A percentile compares a stretch with the other conserved stretches of the same genome.
Evolutionary conservation across 2,113 vertebrate species (phyloP).

Genomic region (Picathartes gymnocephalus): DNA sequence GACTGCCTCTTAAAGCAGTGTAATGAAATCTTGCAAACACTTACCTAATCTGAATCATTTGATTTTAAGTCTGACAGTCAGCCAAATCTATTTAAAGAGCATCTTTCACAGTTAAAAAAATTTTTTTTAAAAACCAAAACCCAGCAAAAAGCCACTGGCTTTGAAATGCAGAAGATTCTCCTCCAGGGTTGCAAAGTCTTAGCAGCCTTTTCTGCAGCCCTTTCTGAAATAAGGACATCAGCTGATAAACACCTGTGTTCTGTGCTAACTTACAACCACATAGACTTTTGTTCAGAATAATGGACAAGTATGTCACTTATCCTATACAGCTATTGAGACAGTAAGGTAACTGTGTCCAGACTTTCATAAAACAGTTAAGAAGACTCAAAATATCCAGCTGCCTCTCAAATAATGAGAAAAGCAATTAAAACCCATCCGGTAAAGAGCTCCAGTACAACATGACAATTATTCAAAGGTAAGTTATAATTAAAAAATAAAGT

Average conservation of each 20-base stretch:
- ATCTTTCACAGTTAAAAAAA: neutral
- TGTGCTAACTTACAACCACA: neutral
- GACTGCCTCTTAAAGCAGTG: neutral
- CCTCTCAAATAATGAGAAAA: neutral
- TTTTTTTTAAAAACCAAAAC: neutral
- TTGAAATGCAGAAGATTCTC: neutral
- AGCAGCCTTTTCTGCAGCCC: neutral
- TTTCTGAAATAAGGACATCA: neutral
- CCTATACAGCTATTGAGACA: neutral
- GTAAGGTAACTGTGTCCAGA: neutral
- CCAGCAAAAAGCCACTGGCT: neutral
- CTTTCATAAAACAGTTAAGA: neutral
- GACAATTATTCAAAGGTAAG: neutral
- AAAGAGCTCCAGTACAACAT: neutral
- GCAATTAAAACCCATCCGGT: neutral
- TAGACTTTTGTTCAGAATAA: neutral
- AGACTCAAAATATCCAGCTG: neutral
- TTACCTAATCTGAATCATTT: slow-evolving; percentile 57
- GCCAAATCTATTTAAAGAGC: slow-evolving; percentile 46
- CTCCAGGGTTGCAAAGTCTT: neutral
- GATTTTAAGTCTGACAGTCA: slow-evolving; percentile 56
- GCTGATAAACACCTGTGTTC: neutral
- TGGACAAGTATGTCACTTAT: neutral
- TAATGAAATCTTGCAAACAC: slow-evolving; percentile 13
- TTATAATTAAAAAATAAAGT: neutral